Base-by-base conservation (phyloP, 2,797 vertebrate species). In the Falco naumanni region DNA sequence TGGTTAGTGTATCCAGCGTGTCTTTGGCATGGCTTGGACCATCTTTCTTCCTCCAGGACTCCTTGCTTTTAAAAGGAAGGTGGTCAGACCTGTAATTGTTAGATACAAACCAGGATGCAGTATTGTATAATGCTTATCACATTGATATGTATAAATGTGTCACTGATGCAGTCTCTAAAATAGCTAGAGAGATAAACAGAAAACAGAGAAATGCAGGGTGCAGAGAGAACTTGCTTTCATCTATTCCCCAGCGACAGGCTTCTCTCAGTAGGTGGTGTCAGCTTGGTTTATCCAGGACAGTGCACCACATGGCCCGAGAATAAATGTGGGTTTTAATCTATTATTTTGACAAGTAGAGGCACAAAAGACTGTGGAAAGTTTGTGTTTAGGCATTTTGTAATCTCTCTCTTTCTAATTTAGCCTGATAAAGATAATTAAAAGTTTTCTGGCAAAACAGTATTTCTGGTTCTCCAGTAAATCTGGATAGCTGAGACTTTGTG, bases 1-100 rank as follows among this genome's bases (percentile, higher is more conserved):
- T 98, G 94, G 99, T 99, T 93, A 98, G 99, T 98, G 85, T 33
- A 16, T 29, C 45, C 13, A 74, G 45, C 51, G 22, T 1, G 3
- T 48, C 59, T 61, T 33, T 41, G 50, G 43, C 53, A 18, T 37
- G 33, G 66, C 37, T 63, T 51, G 37, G 24, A 22, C 41, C 19
- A 5, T 75, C 47, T 50, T 33, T 37, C 28, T 70, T 48, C 59
- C 25, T 84, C 10, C 66, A 48, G 8, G 37, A 50, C 33, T 45
- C 34, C 41, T 95, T 90, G 63, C 29, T 74, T 90, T 90, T 66
- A 11, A 81, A 57, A 48, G 78, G 47, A 47, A 72, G 70, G 26
- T 47, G 43, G 11, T 80, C 37, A 25, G 20, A 61, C 19, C 57
- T 60, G 24, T 78, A 57, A n/a, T 5, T 84, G 41, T 51, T 29